These are phyloP conservation scores for Physella acuta DNA, from an alignment of 1,140 invertebrate genomes.

Conservation along the genomic window DNA sequence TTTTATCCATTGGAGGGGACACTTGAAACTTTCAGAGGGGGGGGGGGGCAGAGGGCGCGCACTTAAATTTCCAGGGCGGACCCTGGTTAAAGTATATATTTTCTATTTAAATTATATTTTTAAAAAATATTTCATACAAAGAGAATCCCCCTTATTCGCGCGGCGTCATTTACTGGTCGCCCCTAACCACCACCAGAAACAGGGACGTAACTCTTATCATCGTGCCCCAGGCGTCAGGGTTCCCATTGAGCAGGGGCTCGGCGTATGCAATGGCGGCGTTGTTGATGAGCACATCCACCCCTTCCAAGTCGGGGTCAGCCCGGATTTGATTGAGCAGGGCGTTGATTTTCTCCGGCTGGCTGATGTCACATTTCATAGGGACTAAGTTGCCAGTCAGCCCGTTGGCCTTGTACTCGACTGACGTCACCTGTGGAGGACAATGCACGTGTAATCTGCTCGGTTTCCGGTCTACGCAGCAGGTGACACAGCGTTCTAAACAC, in stretches of 20 bases:
- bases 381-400: constrained; percentile 32
- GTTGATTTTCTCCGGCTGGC: constrained; percentile 69
- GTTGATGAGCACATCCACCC: constrained; percentile 73
- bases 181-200: no score
- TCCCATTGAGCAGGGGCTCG: constrained; percentile 56
- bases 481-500: no score
- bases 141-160: no score
- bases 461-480: no score
- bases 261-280: constrained; percentile 68
- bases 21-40: neutral
- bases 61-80: no score
- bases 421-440: no score
- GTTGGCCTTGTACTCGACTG: constrained; percentile 28
- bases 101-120: no score
- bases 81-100: no score
- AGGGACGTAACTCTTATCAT: constrained; percentile 64
- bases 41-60: neutral
- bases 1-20: neutral
- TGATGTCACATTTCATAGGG: constrained; percentile 68
- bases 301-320: constrained; percentile 66
- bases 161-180: no score
- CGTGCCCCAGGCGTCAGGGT: constrained; percentile 59
- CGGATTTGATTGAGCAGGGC: constrained; percentile 66
- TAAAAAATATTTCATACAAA: neutral
- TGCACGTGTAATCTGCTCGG: no score